Conservation (phyloP, 2,888 invertebrate species). For the Pollenia griseotomentosa region DNA sequence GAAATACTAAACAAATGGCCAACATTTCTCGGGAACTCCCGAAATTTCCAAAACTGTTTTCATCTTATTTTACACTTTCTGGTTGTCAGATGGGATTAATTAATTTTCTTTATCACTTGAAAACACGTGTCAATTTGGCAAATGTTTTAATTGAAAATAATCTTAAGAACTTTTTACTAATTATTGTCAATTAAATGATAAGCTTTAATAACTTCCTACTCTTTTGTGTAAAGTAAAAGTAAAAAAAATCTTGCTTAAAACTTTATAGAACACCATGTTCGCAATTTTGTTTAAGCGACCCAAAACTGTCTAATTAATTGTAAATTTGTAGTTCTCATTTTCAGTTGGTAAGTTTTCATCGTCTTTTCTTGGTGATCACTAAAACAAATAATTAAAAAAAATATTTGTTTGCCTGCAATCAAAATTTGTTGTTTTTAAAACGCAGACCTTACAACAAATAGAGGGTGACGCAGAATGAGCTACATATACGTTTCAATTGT, state of each 20-base stretch:
- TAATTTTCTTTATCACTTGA: no score
- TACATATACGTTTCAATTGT: no score
- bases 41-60: no score
- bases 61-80: no score
- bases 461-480: not conserved
- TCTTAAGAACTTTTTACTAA: not conserved
- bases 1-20: no score
- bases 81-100: no score
- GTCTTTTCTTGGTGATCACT: not conserved
- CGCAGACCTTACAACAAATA: not conserved
- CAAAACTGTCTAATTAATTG: not conserved
- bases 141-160: no score
- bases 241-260: no score
- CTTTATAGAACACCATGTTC: no score
- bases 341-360: no score
- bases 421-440: not conserved
- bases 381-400: constrained; percentile 30
- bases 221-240: not conserved
- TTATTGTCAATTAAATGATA: not conserved
- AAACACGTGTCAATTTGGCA: no score
- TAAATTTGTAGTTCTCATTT: not conserved
- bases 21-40: no score
- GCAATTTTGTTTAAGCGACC: not conserved
- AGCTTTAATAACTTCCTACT: constrained; percentile 2
- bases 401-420: constrained; percentile 13